Base-by-base conservation (phyloP, 2,888 invertebrate species). In the Drosophila algonquin region DNA sequence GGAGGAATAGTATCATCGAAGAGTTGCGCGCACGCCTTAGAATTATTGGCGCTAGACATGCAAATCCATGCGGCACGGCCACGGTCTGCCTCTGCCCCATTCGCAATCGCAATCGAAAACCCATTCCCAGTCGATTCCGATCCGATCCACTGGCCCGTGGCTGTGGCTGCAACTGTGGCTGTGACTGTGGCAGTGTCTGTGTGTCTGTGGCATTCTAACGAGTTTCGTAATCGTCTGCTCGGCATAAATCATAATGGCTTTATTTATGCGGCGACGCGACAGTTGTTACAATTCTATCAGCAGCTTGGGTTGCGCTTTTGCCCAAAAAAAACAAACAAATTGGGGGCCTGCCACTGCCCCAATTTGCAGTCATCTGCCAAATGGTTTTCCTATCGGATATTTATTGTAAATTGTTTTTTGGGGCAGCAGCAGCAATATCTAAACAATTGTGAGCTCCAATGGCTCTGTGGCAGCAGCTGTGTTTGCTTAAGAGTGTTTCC, bases 1-100 rank as follows among this genome's bases (percentile, higher is more conserved):
- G 79, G 79, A 5, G 24, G 24, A 24, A 24, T 24, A 70, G 76
- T 74, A 89, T 84, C 84, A 89, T 81, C 84, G 48, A 24, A 5
- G 24, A 24, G 48, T 75, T 75, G 69, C 40, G 30, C 73, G 74
- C 71, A 67, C 79, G 84, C 85, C 89, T 84, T 82, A 89, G 90
- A 89, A 90, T 90, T 89, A 90, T 90, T 90, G 90, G 85, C 80
- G 77, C 77, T 89, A 87, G 86, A 90, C 89, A 89, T 90, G 89
- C 90, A 85, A 82, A 84, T 87, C 82, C 74, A 70, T 76, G 71
- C 48, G 64, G 81, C 81, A 72, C 71, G 40, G 40, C 14, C 40
- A 14, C 14, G 40, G 44, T 51, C n/a, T 24, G 30, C 44, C 21
- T n/a, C n/a, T n/a, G n/a, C n/a, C n/a, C n/a, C n/a, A n/a, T n/a